Percentiles rank a stretch among this genome's conserved stretches.
These are phyloP conservation scores for Lamproptera curius DNA, from an alignment of 2,888 invertebrate genomes.

Conservation along the genomic window DNA sequence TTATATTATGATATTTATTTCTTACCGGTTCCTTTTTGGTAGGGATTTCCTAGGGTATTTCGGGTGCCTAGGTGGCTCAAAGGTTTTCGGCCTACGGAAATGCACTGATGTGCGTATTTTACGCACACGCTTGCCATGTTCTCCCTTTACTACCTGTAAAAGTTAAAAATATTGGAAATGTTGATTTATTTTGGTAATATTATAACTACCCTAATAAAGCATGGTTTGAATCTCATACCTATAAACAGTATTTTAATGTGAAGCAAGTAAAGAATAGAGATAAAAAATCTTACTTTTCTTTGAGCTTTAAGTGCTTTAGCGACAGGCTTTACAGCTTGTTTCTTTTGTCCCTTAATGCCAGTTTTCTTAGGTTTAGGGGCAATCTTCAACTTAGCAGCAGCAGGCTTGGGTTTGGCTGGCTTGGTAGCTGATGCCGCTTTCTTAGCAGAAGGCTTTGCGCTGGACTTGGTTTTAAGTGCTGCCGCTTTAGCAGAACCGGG, in stretches of 20 bases:
- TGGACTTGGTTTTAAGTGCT: slow-evolving; percentile 68
- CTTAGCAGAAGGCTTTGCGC: slow-evolving; percentile 71
- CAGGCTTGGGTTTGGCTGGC: slow-evolving; percentile 69
- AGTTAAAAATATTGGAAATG: slow-evolving; percentile 26
- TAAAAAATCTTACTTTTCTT: slow-evolving; percentile 83
- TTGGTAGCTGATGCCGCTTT: slow-evolving; percentile 71
- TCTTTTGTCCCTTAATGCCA: slow-evolving; percentile 76
- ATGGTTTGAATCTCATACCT: no score
- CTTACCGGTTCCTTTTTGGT: slow-evolving; percentile 92
- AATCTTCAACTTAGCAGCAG: slow-evolving; percentile 69
- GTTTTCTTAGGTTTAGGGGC: slow-evolving; percentile 77
- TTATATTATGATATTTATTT: no score
- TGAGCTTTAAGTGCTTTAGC: slow-evolving; percentile 91
- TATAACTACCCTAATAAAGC: no score
- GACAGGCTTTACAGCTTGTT: slow-evolving; percentile 70
- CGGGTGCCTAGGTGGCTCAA: slow-evolving; percentile 93
- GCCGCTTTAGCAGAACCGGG: slow-evolving; percentile 75
- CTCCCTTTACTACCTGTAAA: slow-evolving; percentile 91
- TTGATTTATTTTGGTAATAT: no score
- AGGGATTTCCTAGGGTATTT: slow-evolving; percentile 97
- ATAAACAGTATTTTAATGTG: no score
- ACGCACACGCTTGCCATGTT: slow-evolving; percentile 90
- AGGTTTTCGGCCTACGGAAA: slow-evolving; percentile 96
- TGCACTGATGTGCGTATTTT: slow-evolving; percentile 97
- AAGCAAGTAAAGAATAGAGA: no score